Percentiles rank a stretch among this genome's conserved stretches.
These are phyloP conservation scores for Acrocephalus arundinaceus DNA, from an alignment of 2,113 vertebrate genomes.

Conservation along the genomic window DNA sequence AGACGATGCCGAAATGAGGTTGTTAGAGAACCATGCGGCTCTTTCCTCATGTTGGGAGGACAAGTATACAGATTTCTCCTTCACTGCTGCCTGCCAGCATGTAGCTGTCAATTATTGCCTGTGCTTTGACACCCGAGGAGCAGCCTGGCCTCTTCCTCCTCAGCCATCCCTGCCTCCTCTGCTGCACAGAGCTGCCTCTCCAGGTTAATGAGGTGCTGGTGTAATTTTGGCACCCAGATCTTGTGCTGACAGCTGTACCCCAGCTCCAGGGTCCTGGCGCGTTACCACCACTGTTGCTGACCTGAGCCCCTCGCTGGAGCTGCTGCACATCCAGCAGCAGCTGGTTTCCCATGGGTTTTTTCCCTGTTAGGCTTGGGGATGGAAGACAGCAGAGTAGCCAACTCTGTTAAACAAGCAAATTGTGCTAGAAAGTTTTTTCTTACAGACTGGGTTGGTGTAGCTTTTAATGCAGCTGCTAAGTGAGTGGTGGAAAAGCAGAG, in stretches of 20 bases:
- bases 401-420: background rate
- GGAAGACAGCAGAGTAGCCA: background rate
- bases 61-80: background rate
- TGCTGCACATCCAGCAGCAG: background rate
- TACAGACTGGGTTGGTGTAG: background rate
- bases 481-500: background rate
- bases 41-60: background rate
- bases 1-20: background rate
- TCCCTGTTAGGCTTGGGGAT: background rate
- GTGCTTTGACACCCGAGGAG: background rate
- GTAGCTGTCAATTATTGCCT: slow-evolving; percentile 9
- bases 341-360: background rate
- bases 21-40: background rate
- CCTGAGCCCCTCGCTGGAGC: fast-evolving
- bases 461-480: background rate
- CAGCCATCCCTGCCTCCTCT: background rate
- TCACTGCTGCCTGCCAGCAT: background rate
- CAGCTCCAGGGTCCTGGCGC: background rate
- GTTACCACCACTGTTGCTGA: fast-evolving
- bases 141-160: background rate
- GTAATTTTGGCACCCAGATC: background rate
- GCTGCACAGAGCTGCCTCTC: background rate
- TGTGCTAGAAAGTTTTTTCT: background rate
- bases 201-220: background rate
- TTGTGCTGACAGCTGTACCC: background rate